Percentiles rank a stretch among this genome's conserved stretches.
These are phyloP conservation scores for Aplochiton taeniatus DNA, from an alignment of 2,797 vertebrate genomes.

Conservation along the genomic window DNA sequence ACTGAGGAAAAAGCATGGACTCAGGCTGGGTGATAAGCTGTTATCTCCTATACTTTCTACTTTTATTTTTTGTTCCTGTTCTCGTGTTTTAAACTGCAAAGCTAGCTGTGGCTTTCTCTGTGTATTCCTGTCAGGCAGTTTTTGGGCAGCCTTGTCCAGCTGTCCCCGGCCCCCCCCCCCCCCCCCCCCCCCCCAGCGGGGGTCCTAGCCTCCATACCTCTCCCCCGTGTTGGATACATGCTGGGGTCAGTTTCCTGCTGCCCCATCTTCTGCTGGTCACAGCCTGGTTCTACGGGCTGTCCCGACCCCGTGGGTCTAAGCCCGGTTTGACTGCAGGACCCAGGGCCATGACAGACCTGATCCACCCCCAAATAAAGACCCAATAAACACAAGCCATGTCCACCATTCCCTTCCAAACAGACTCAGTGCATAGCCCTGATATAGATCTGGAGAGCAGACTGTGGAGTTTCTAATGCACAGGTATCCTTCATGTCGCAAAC, in stretches of 20 bases:
- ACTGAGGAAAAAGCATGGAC: slow-evolving; percentile 39
- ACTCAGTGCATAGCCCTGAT: too few species aligned
- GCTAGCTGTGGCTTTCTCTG: slow-evolving; percentile 31
- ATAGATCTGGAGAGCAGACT: slow-evolving; percentile 12
- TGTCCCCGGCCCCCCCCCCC: slow-evolving; percentile 34
- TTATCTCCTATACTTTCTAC: slow-evolving; percentile 38
- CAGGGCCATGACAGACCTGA: too few species aligned
- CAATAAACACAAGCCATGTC: too few species aligned
- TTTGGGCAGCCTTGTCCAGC: slow-evolving; percentile 33
- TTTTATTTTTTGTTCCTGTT: slow-evolving; percentile 19
- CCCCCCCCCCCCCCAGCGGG: slow-evolving; percentile 18
- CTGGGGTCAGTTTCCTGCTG: not conserved
- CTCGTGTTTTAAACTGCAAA: slow-evolving; percentile 20
- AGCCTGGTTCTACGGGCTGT: too few species aligned
- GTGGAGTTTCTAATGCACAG: slow-evolving; percentile 27
- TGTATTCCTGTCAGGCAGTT: slow-evolving; percentile 35
- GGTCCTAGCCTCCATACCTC: slow-evolving; percentile 20
- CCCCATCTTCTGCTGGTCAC: too few species aligned
- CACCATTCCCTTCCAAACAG: too few species aligned
- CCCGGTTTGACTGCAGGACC: too few species aligned
- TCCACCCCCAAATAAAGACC: too few species aligned
- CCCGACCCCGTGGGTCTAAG: too few species aligned
- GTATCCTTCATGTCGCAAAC: slow-evolving; percentile 38
- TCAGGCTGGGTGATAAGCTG: slow-evolving; percentile 54
- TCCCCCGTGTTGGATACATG: slow-evolving; percentile 26